These are phyloP conservation scores for Lacanobia oleracea DNA, from an alignment of 2,888 invertebrate genomes.

Conservation along the genomic window DNA sequence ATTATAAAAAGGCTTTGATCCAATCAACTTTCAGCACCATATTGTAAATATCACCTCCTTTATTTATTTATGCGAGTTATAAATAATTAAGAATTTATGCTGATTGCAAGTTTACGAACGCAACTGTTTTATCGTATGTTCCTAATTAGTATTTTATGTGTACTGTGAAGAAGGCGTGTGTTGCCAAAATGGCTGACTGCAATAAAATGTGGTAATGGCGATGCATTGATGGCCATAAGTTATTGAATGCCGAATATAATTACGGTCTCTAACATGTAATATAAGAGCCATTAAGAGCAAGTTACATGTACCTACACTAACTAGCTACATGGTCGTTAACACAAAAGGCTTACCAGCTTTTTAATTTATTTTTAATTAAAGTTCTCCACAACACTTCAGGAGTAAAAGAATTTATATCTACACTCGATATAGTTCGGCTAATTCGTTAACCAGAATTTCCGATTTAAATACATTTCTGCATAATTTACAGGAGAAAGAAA, in stretches of 20 bases:
- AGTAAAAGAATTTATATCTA: background rate
- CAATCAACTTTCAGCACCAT: constrained; percentile 51
- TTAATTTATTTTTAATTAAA: constrained; percentile 10
- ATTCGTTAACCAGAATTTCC: too few relatives aligned
- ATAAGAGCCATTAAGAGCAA: constrained; percentile 32
- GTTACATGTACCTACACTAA: background rate
- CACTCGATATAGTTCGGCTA: too few relatives aligned
- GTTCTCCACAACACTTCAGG: background rate
- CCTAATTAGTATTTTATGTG: constrained; percentile 76
- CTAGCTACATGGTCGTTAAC: constrained; percentile 1
- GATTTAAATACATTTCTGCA: too few relatives aligned
- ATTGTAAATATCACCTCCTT: constrained; percentile 58
- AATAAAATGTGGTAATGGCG: constrained; percentile 20
- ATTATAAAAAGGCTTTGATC: constrained; percentile 36
- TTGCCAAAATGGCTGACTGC: constrained; percentile 34
- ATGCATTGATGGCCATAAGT: background rate
- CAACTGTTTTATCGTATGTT: constrained; percentile 67
- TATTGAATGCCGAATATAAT: constrained; percentile 32
- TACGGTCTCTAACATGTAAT: constrained; percentile 31
- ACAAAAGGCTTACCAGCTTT: background rate
- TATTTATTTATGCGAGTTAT: constrained; percentile 58
- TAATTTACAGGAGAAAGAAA: too few relatives aligned
- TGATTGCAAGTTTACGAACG: constrained; percentile 71
- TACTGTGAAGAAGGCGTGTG: constrained; percentile 63
- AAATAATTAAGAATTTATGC: constrained; percentile 72